Evolutionary conservation across 1,140 invertebrate genomes (phyloP), one percentile per base, ranked within the genome.

Genomic region (Pteromalus puparum): DNA sequence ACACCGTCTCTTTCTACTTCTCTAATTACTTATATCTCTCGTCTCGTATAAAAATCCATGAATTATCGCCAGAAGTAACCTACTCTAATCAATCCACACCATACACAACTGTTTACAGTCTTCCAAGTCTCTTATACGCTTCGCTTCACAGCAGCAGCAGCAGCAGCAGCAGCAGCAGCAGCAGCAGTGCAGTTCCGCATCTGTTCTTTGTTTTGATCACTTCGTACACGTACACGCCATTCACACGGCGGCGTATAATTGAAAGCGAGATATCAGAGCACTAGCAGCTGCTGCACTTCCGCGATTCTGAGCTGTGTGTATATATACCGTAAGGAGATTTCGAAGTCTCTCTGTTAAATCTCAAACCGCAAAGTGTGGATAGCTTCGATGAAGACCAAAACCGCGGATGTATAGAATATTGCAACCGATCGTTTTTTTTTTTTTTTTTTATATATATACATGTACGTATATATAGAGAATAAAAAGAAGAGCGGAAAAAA

Each of bases 371-470:
- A n/a, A 34, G 30, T 34, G 30, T 5, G 30, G 30, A 34, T 34
- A 34, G 30, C 30, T 34, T 34, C 30, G 3, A 34, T 34, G 30
- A 34, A 34, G 30, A 34, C 30, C 30, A 34, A 34, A 34, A 34
- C 30, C 30, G 30, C n/a, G n/a, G n/a, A n/a, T n/a, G n/a, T n/a
- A n/a, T n/a, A n/a, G n/a, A n/a, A n/a, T n/a, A n/a, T n/a, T n/a
- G n/a, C n/a, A n/a, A n/a, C n/a, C n/a, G 30, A 34, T 42, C 38
- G 38, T 42, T 21, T 77, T 77, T 65, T 77, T 48, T 70, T 34
- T 5, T 34, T 34, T 34, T 34, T n/a, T n/a, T n/a, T n/a, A n/a
- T n/a, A n/a, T n/a, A n/a, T n/a, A 26, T 12, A 26, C 5, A 28
- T 0, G 67, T 5, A 68, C 4, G 67, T 13, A 21, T 34, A 75